Percentiles rank a stretch among this genome's conserved stretches.
Evolutionary conservation across 2,113 vertebrate genomes (phyloP).

Genomic region (Lota lota): DNA sequence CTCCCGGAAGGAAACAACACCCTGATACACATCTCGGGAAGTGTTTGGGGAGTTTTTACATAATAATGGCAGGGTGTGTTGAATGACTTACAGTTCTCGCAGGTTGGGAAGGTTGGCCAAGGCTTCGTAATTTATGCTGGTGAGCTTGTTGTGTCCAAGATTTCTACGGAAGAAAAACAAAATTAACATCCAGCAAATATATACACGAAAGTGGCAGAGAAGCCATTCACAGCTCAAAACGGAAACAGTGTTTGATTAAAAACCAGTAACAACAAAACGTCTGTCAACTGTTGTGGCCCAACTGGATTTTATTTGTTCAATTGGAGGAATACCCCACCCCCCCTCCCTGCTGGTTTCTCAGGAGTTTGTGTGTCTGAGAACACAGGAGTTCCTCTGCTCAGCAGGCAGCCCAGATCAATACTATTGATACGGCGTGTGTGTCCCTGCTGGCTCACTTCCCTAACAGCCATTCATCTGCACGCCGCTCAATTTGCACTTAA

Average conservation of each 20-base stretch:
- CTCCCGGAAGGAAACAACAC: too few relatives aligned
- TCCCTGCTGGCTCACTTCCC: constrained; percentile 66
- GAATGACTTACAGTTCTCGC: constrained; percentile 89
- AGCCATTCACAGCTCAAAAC: too few relatives aligned
- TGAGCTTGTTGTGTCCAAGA: constrained; percentile 90
- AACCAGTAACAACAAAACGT: too few relatives aligned
- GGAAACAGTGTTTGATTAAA: too few relatives aligned
- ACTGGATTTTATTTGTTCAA: background rate
- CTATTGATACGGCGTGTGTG: constrained; percentile 68
- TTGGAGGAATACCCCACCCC: constrained; percentile 35
- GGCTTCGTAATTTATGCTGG: constrained; percentile 76
- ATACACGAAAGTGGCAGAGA: too few relatives aligned
- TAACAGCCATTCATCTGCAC: constrained; percentile 80
- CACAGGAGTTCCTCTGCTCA: constrained; percentile 48
- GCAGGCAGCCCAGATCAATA: constrained; percentile 78
- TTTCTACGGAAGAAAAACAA: constrained; percentile 78
- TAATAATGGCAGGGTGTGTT: background rate
- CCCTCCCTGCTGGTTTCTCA: constrained; percentile 17
- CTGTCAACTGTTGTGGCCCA: too few relatives aligned
- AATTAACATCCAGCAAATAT: too few relatives aligned
- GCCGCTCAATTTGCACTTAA: constrained; percentile 82
- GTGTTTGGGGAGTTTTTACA: too few relatives aligned
- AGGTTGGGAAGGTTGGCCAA: constrained; percentile 83
- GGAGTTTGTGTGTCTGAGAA: constrained; percentile 41
- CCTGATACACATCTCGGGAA: too few relatives aligned